Base-by-base conservation (phyloP, 2,888 invertebrate genomes). In the Lithophane semibrunnea region DNA sequence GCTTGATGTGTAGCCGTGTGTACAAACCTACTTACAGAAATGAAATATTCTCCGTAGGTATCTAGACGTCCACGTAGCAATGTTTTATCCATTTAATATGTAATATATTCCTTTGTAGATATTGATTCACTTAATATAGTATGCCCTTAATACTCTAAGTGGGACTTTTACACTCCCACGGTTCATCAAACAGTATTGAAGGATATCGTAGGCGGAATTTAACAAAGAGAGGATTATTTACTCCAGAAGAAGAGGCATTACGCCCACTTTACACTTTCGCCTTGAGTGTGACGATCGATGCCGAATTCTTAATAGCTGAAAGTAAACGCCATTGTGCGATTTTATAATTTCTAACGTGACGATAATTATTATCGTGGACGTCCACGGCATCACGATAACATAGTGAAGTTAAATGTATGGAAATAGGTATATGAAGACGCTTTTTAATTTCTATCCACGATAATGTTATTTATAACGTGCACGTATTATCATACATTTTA, bases 191-290 rank as follows among this genome's bases (percentile, higher is more conserved):
- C 65, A 61, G 29, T 24, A 60, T 60, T 66, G 12, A 49, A 67
- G 42, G 56, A 61, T n/a, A 29, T 58, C 63, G 56, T 63, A 21
- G 74, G 73, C n/a, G 44, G 44, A 10, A 63, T 63, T 56, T 29
- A 37, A 63, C 75, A 75, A 80, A 80, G 67, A 29, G n/a, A 52
- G 56, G 29, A 67, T 49, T 79, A 73, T 61, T 66, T 61, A 80
- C 66, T 29, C 29, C 73, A 54, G 56, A 49, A 49, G 42, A 49
- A 56, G 54, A 49, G 61, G 63, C 56, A 56, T 74, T 63, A 74
- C 66, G 49, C 56, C 81, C 67, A 80, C 56, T 79, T 67, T 24
- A 12, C 44, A n/a, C 42, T 12, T 9, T 76, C n/a, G 21, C 13
- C 49, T 79, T 65, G 52, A 77, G 44, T 37, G 52, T 58, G 44